Base-by-base conservation (phyloP, 2,797 vertebrate genomes). In the Notamacropus eugenii region DNA sequence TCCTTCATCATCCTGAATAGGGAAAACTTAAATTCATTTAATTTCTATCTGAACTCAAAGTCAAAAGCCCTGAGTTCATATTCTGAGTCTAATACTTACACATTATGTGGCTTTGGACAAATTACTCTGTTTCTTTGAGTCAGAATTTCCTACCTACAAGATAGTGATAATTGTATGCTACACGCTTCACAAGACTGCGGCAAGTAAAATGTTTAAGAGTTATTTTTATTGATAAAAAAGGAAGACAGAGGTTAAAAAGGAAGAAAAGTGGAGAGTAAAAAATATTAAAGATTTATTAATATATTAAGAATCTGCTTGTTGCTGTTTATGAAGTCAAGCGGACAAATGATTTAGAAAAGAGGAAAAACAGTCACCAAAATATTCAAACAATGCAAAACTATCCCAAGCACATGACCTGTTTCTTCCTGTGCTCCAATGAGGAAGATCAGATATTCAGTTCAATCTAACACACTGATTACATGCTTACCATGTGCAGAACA, bases 301-400 rank as follows among this genome's bases (percentile, higher is more conserved):
- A 87, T 46, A 46, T 27, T 50, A 87, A 87, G 22, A 87, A 87
- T 87, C 24, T 87, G 54, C 5, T 34, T 50, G 59, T 56, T 29
- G 5, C 93, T 52, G 87, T 92, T 93, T 50, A 57, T 55, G 54
- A 52, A 58, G 82, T 0, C 10, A n/a, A 67, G n/a, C 9, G 74
- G 67, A 56, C 27, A 19, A 56, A 46, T 58, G 24, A 93, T 62
- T 93, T 56, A 94, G 50, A 94, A 93, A 46, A 91, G 50, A 12
- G 28, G n/a, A 90, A 93, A 95, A 58, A 8, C 6, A 52, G 34
- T 56, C 92, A 54, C 92, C 56, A 93, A 95, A 67, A 22, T 46
- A 94, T 6, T 13, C 56, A 94, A n/a, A 90, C 0, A 46, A 93
- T 74, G 16, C 0, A 5, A 55, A 50, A 22, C 67, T 74, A 22